Evolutionary conservation across 2,113 vertebrate species (phyloP).

Genomic region (Tyrannus savana): DNA sequence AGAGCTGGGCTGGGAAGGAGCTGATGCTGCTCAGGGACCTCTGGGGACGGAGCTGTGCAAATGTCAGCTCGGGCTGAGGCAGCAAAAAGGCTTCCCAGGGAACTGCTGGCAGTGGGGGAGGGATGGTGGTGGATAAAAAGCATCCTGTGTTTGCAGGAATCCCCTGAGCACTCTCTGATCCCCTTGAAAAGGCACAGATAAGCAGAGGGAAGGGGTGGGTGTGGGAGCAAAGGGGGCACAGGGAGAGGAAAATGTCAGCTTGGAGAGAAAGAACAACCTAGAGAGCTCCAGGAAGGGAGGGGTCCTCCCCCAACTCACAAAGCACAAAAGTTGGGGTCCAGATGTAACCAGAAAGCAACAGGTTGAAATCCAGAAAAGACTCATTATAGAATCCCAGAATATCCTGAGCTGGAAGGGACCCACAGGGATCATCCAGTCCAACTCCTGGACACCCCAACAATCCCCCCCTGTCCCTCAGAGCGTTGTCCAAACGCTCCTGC

Average conservation of each 20-base stretch:
- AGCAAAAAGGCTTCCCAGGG: neutral
- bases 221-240: neutral
- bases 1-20: neutral
- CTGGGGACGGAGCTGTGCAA: neutral
- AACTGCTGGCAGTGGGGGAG: neutral
- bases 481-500: neutral
- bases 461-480: neutral
- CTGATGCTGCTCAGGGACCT: neutral
- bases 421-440: rapidly evolving
- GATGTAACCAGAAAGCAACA: neutral
- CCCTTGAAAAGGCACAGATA: rapidly evolving
- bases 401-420: neutral
- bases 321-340: neutral
- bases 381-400: neutral
- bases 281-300: neutral
- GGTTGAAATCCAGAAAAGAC: neutral
- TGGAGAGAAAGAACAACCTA: neutral
- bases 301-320: neutral
- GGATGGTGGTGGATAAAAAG: neutral
- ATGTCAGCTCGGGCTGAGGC: neutral
- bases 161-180: neutral
- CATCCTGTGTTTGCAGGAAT: neutral
- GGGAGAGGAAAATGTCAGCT: neutral
- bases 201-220: neutral
- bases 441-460: neutral